These are phyloP conservation scores for Candidula unifasciata DNA, from an alignment of 2,888 invertebrate species.

Conservation along the genomic window DNA sequence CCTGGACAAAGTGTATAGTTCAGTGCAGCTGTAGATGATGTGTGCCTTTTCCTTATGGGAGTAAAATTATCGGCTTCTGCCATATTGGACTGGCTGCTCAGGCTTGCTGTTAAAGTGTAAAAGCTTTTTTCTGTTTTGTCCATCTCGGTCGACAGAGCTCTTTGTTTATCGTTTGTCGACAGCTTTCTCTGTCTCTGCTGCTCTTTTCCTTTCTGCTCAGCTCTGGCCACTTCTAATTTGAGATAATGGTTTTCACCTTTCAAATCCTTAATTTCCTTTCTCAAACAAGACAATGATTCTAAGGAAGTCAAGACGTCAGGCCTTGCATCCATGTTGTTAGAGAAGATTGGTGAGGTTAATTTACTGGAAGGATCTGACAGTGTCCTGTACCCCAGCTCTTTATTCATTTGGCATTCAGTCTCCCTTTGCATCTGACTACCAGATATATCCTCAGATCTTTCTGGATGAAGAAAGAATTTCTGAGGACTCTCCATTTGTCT, in stretches of 20 bases:
- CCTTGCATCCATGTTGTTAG: constrained; percentile 5
- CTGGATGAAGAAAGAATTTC: neutral
- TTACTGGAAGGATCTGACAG: neutral
- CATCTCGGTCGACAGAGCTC: neutral
- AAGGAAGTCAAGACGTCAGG: neutral
- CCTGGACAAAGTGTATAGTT: constrained; percentile 20
- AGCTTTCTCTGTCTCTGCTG: constrained; percentile 31
- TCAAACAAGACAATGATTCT: neutral
- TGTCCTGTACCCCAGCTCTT: constrained; percentile 15
- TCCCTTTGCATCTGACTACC: neutral
- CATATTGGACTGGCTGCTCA: neutral
- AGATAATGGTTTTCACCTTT: constrained; percentile 12
- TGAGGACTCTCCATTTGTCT: constrained; percentile 15
- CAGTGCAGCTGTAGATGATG: constrained; percentile 16
- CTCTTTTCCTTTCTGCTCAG: neutral
- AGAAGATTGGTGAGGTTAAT: constrained; percentile 12
- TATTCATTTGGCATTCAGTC: neutral
- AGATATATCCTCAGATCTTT: neutral
- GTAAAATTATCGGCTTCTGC: neutral
- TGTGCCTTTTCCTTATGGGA: constrained; percentile 13
- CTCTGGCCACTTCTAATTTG: constrained; percentile 27
- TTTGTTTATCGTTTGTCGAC: constrained; percentile 29
- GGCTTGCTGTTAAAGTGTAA: neutral
- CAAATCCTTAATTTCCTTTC: constrained; percentile 27
- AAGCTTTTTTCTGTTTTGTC: constrained; percentile 7